Base-by-base conservation (phyloP, 2,888 invertebrate genomes). In the Eupeodes luniger region DNA sequence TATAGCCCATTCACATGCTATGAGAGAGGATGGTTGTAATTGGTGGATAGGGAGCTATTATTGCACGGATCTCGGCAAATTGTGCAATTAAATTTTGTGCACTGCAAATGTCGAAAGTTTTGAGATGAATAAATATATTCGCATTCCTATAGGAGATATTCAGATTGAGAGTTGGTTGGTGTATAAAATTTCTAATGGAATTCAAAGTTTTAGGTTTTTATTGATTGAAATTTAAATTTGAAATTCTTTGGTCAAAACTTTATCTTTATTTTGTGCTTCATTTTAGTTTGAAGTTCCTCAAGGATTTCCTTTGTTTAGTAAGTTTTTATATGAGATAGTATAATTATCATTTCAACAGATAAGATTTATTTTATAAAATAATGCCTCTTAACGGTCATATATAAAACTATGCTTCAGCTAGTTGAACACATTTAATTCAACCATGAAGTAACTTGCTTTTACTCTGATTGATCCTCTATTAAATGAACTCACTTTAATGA, bases 61-160 rank as follows among this genome's bases (percentile, higher is more conserved):
- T 78, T 84, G 67, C 84, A 78, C 67, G 84, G 81, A 84, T 78
- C 84, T 47, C 59, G 69, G 84, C 77, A 88, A 88, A 81, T 84
- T 78, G 81, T 84, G 88, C 88, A 88, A 88, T 84, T 88, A 80
- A 88, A 84, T 81, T 88, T 77, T 70, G 74, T 84, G 84, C 79
- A 81, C 53, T 75, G 70, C 67, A 66, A 81, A 84, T 59, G 81
- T 78, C 34, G 62, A 81, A 84, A 81, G 67, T 78, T 82, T 77
- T 77, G n/a, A 62, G 16, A 74, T 64, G 53, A 53, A 64, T 62
- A n/a, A 61, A 40, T 61, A 40, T 61, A 36, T 40, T 40, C 34
- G 14, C 7, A 34, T 2, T 27, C 27, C 27, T 27, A 27, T 2
- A 1, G 34, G 14, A 59, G 57, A 9, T 62, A 62, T 44, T 62